These are phyloP conservation scores for Neopipo cinnamomea DNA, from an alignment of 2,113 vertebrate species.

Conservation along the genomic window DNA sequence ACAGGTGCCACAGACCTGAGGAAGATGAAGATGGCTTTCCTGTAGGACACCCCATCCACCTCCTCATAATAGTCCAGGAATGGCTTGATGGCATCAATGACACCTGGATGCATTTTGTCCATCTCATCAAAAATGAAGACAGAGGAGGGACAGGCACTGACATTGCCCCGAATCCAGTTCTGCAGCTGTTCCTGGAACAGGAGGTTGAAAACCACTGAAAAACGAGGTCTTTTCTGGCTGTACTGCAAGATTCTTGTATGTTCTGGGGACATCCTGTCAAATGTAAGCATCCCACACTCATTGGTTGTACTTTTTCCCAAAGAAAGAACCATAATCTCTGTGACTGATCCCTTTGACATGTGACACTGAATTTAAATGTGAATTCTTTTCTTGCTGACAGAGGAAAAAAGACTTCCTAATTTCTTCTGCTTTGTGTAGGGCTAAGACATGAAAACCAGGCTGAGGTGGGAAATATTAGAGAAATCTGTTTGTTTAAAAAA, in stretches of 20 bases:
- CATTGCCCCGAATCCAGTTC: constrained; percentile 89
- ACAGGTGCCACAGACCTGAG: constrained; percentile 81
- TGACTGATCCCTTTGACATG: neutral
- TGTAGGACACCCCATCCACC: constrained; percentile 87
- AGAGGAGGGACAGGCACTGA: constrained; percentile 81
- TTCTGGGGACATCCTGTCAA: neutral
- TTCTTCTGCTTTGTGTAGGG: neutral
- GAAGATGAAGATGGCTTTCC: constrained; percentile 91
- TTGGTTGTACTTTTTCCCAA: neutral
- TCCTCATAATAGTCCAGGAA: constrained; percentile 89
- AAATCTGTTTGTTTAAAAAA: neutral
- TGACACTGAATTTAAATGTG: neutral
- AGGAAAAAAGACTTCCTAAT: neutral
- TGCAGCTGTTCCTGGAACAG: constrained; percentile 82
- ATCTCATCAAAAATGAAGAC: constrained; percentile 97
- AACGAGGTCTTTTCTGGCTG: neutral
- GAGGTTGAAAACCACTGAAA: neutral
- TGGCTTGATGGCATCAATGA: constrained; percentile 92
- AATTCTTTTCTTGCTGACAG: neutral
- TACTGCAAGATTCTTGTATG: neutral
- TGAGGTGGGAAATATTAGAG: neutral
- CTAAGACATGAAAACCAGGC: neutral
- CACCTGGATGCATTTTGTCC: constrained; percentile 90
- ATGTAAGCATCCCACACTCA: neutral
- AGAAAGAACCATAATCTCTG: neutral